Evolutionary conservation across 2,888 invertebrate species (phyloP).

Genomic region (Chloroclysta siterata): DNA sequence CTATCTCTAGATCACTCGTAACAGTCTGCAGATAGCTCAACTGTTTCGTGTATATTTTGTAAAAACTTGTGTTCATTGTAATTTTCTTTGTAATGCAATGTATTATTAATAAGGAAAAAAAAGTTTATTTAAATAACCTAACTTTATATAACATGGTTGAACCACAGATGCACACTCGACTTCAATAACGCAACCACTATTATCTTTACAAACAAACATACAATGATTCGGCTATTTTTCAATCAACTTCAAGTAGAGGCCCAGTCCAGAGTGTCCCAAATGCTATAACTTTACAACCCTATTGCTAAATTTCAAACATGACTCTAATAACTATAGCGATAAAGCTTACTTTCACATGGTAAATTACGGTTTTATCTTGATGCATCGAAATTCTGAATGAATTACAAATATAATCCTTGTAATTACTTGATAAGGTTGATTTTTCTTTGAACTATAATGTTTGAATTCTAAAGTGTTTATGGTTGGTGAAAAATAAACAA

Average conservation of each 20-base stretch:
- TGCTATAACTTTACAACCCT: conserved; percentile 53
- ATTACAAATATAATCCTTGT: conserved; percentile 17
- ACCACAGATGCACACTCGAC: conserved; percentile 70
- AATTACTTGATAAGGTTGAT: neutral
- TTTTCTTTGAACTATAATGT: conserved; percentile 23
- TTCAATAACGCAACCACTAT: conserved; percentile 67
- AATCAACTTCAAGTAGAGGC: conserved; percentile 73
- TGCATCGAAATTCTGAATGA: neutral
- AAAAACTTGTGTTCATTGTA: too few relatives aligned
- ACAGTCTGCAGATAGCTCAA: too few relatives aligned
- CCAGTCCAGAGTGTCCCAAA: conserved; percentile 62
- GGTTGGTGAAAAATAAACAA: conserved; percentile 55
- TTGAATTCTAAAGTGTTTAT: conserved; percentile 52
- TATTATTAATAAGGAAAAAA: too few relatives aligned
- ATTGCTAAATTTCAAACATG: conserved; percentile 1
- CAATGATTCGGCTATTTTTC: conserved; percentile 75
- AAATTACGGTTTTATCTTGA: neutral
- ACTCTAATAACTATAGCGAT: accelerated
- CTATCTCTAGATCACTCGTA: too few relatives aligned
- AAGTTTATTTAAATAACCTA: too few relatives aligned
- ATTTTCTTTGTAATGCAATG: too few relatives aligned
- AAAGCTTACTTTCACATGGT: conserved; percentile 33
- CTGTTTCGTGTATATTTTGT: too few relatives aligned
- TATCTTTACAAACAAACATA: conserved; percentile 74
- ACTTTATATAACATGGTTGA: conserved; percentile 1